Evolutionary conservation across 37 sponge, comb jelly and placozoan species (phyloP).

Genomic region (Halichondria panicea): DNA sequence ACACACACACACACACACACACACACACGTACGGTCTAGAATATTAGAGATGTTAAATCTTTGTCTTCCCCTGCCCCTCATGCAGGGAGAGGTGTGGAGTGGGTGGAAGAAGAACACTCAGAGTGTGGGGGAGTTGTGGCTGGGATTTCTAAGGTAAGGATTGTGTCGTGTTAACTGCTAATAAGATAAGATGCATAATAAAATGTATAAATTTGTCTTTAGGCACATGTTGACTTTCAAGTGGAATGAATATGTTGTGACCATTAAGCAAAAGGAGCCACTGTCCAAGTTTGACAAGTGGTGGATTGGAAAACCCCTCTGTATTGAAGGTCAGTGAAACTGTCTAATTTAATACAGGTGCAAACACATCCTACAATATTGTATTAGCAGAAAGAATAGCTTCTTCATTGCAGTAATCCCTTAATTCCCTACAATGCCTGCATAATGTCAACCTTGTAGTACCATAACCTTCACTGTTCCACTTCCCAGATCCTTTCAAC

Average conservation of each 20-base stretch:
- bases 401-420: no score
- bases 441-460: no score
- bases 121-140: conserved; percentile 46
- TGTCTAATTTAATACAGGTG: not conserved
- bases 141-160: conserved; percentile 63
- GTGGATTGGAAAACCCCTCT: conserved; percentile 66
- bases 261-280: conserved; percentile 44
- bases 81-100: conserved; percentile 40
- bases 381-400: not conserved
- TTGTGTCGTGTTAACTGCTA: not conserved
- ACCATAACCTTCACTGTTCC: not conserved
- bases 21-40: no score
- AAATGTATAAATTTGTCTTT: not conserved
- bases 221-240: conserved; percentile 70
- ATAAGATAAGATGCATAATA: not conserved
- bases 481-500: conserved; percentile 79
- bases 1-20: no score
- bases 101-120: conserved; percentile 8
- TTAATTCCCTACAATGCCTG: no score
- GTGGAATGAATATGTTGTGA: conserved; percentile 66
- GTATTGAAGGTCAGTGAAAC: conserved; percentile 70
- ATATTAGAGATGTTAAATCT: no score
- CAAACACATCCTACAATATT: not conserved
- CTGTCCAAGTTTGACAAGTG: conserved; percentile 82
- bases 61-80: no score